Evolutionary conservation across 2,797 vertebrate species (phyloP).

Genomic region (Dermochelys coriacea): DNA sequence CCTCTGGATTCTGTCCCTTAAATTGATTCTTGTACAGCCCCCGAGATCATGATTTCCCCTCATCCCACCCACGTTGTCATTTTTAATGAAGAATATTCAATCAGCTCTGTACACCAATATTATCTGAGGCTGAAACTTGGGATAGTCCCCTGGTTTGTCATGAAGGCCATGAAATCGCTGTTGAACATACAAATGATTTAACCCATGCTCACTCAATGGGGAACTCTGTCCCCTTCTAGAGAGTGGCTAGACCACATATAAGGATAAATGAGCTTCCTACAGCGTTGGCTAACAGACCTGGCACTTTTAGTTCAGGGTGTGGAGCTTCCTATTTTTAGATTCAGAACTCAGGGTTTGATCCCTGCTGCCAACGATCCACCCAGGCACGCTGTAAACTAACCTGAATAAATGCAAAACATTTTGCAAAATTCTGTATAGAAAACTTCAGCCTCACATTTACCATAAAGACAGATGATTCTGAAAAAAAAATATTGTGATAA

Average conservation of each 20-base stretch:
- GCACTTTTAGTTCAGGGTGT: not conserved
- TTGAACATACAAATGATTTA: not conserved
- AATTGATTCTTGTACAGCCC: too few species aligned
- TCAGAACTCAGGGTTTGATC: not conserved
- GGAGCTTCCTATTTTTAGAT: not conserved
- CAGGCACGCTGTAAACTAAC: not conserved
- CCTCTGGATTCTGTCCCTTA: too few species aligned
- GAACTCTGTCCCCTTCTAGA: not conserved
- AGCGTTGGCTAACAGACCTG: not conserved
- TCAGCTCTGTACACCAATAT: not conserved
- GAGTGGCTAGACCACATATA: not conserved
- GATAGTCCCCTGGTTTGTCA: not conserved
- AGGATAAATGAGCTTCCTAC: too few species aligned
- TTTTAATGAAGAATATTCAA: not conserved
- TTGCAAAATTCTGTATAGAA: not conserved
- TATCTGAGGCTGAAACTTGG: not conserved
- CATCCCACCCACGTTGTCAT: not conserved
- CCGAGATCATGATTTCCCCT: too few species aligned
- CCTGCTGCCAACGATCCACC: not conserved
- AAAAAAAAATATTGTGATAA: rapidly evolving
- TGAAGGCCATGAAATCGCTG: not conserved
- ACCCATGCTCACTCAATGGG: not conserved
- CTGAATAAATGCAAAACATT: not conserved
- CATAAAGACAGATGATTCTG: not conserved
- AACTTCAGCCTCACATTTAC: not conserved